Conservation (phyloP, 2,797 vertebrate genomes). For the Gallirallus australis region DNA sequence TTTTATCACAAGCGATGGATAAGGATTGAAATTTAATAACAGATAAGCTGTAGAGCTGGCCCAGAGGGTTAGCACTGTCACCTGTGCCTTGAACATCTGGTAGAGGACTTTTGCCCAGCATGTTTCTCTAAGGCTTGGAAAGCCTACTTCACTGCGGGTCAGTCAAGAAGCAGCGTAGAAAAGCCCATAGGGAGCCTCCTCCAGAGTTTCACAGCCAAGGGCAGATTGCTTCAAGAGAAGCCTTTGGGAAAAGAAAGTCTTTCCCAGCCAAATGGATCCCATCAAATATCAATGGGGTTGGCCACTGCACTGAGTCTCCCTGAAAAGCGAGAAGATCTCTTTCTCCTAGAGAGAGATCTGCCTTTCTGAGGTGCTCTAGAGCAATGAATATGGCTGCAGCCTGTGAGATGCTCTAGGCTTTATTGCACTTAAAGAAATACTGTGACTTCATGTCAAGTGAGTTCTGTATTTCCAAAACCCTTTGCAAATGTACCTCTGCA, state of each 20-base stretch:
- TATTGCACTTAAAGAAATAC: neutral
- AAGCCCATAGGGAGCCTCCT: neutral
- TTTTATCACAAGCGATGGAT: constrained; percentile 17
- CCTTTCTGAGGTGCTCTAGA: constrained; percentile 3
- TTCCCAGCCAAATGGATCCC: neutral
- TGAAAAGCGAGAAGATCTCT: neutral
- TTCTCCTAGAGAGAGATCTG: neutral
- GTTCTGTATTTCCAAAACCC: neutral
- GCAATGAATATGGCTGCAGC: neutral
- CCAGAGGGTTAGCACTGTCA: neutral
- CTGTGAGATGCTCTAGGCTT: neutral
- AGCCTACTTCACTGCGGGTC: neutral
- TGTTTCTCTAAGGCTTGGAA: neutral
- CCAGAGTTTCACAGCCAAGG: neutral
- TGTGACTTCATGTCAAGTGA: constrained; percentile 4
- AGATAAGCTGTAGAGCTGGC: constrained; percentile 21
- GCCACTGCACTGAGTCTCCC: neutral
- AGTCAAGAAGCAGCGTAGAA: neutral
- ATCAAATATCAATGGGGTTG: neutral
- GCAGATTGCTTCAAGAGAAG: neutral
- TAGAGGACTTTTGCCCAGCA: neutral
- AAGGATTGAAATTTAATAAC: constrained; percentile 38
- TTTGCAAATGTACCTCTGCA: neutral
- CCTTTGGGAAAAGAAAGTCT: neutral
- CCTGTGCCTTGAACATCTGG: neutral